Evolutionary conservation across 2,888 invertebrate species (phyloP).

Genomic region (Patella ulyssiponensis): DNA sequence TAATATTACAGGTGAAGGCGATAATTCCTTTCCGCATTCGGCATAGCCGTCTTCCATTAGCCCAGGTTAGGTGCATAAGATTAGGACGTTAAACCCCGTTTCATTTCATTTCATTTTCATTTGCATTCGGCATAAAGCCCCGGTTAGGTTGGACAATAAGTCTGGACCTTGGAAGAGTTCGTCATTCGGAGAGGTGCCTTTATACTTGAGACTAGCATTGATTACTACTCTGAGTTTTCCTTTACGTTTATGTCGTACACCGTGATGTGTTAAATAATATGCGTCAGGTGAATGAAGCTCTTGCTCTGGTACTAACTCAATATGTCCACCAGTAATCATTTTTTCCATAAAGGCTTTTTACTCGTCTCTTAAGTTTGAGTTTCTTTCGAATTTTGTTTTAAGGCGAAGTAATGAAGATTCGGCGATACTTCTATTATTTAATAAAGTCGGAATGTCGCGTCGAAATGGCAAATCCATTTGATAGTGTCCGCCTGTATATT

Average conservation of each 20-base stretch:
- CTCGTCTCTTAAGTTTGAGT: neutral
- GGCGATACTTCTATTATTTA: neutral
- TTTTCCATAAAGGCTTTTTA: neutral
- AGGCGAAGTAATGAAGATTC: neutral
- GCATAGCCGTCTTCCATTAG: no score
- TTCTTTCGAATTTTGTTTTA: neutral
- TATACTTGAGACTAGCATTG: neutral
- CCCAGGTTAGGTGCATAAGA: neutral
- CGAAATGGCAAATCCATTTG: neutral
- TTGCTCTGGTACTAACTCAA: neutral
- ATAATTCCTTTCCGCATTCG: neutral
- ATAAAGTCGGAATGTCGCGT: neutral
- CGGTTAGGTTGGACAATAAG: neutral
- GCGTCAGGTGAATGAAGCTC: neutral
- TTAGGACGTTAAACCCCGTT: no score
- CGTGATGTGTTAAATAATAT: conserved; percentile 1
- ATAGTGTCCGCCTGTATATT: neutral
- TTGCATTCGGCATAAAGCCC: conserved; percentile 1
- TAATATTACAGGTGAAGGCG: neutral
- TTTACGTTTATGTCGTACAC: neutral
- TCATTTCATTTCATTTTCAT: no score
- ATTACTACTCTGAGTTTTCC: neutral
- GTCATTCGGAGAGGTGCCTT: neutral
- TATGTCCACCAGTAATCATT: neutral
- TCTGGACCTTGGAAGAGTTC: neutral